Percentiles rank a stretch among this genome's conserved stretches.
phyloP scores from a whole-genome alignment of 2,113 vertebrate genomes.

The Piprites chloris region DNA sequence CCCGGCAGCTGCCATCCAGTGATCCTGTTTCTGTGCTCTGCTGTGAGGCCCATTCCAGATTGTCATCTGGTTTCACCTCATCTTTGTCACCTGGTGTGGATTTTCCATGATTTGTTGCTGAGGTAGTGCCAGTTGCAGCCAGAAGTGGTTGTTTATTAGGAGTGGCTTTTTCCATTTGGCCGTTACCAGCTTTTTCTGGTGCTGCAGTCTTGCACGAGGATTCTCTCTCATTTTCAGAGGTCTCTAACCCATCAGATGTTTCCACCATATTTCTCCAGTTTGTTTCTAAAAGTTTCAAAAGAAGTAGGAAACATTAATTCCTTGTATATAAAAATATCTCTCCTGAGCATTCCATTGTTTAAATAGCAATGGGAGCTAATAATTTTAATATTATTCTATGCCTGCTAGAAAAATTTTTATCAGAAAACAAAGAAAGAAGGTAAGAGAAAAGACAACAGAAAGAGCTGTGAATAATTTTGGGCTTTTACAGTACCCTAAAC shows the following conservation, averaged over 20 bases:
- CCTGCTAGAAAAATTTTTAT: background rate
- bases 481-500: background rate
- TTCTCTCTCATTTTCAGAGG: conserved; percentile 80
- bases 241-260: conserved; percentile 86
- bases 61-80: conserved; percentile 87
- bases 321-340: background rate
- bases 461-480: background rate
- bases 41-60: conserved; percentile 94
- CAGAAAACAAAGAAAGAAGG: background rate
- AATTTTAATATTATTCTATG: background rate
- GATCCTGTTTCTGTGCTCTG: conserved; percentile 97
- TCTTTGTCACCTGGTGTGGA: conserved; percentile 72
- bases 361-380: background rate
- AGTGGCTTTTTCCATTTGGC: conserved; percentile 13
- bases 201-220: conserved; percentile 55
- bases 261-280: conserved; percentile 99
- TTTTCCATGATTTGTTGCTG: conserved; percentile 66
- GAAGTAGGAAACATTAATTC: background rate
- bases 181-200: conserved; percentile 58
- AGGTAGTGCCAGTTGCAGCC: conserved; percentile 20
- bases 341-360: background rate
- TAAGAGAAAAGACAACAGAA: background rate
- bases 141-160: conserved; percentile 44
- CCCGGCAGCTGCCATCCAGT: conserved; percentile 92
- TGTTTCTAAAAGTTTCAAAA: conserved; percentile 81